Evolutionary conservation across 2,797 vertebrate genomes (phyloP), one percentile per base, ranked within the genome.

Genomic region (Pristis pectinata): DNA sequence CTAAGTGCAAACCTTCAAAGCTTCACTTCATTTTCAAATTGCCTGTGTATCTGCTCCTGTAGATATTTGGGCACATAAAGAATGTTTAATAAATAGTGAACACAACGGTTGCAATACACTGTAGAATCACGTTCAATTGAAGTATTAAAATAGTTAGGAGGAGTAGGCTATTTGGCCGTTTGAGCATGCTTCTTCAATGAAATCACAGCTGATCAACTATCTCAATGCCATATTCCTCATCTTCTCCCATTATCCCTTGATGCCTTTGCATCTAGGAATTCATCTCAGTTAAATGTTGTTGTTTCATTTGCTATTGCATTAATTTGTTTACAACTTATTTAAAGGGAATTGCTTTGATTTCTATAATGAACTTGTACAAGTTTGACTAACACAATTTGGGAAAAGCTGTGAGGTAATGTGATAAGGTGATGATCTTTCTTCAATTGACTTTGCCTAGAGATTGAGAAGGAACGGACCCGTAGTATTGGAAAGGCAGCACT

Each of bases 401-500:
- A n/a, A 22, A 27, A n/a, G 24, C 19, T 91, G 56, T 61, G 15
- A 27, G 34, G 82, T 93, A 4, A 41, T 49, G 10, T 24, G 41
- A 70, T 27, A 93, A 41, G 64, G n/a, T 67, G n/a, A 49, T 59
- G 64, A 70, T 15, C 44, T 49, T 74, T 30, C 70, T 93, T 34
- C 1, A 49, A 49, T 74, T 70, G 67, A 44, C 41, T 94, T 37
- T 87, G 37, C 95, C 72, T 96, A 99, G 99, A 96, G 89, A 95
- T 99, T n/a, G 98, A 99, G 95, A 98, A 96, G 95, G 97, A 99
- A 83, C 96, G 97, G 79, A 98, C 96, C 77, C 97, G 97, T 94
- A 97, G 98, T 0, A 95, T 99, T 3, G 99, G 99, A 10, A 98
- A 97, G 74, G 97, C 99, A 0, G 96, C 98, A 27, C 97, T 99